These are phyloP conservation scores for Oostethus manadensis DNA, from an alignment of 2,113 vertebrate genomes.

Conservation along the genomic window DNA sequence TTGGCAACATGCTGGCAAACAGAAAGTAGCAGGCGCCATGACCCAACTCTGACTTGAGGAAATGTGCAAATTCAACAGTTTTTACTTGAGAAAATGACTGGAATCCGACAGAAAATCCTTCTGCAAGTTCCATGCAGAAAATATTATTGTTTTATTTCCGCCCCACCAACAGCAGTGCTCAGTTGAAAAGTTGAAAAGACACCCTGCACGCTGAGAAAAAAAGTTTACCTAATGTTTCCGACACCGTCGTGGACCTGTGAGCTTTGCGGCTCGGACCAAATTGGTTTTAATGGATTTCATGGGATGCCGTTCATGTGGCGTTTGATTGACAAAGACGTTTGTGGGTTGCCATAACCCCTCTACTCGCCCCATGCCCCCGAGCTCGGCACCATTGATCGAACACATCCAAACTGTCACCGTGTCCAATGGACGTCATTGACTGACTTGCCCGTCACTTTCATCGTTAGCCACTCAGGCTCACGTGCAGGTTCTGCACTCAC, in stretches of 20 bases:
- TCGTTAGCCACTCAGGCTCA: slow-evolving; percentile 50
- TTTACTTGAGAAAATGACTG: too few relatives aligned
- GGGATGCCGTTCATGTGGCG: slow-evolving; percentile 37
- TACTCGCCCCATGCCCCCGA: slow-evolving; percentile 40
- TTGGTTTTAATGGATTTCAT: slow-evolving; percentile 67
- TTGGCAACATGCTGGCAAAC: too few relatives aligned
- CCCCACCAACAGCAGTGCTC: too few relatives aligned
- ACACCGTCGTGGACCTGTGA: slow-evolving; percentile 42
- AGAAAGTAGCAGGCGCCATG: too few relatives aligned
- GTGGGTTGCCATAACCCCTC: slow-evolving; percentile 35
- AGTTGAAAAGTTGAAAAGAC: too few relatives aligned
- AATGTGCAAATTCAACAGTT: too few relatives aligned
- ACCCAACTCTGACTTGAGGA: too few relatives aligned
- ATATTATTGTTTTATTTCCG: too few relatives aligned
- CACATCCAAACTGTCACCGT: slow-evolving; percentile 61
- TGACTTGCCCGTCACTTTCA: slow-evolving; percentile 50
- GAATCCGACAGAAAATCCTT: too few relatives aligned
- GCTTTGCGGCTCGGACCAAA: slow-evolving; percentile 45
- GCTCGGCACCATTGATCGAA: slow-evolving; percentile 64
- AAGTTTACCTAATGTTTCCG: slow-evolving; percentile 54
- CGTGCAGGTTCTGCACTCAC: slow-evolving; percentile 18
- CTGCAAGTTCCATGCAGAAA: too few relatives aligned
- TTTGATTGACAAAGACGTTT: slow-evolving; percentile 64
- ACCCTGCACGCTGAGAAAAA: neutral
- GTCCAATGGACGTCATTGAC: slow-evolving; percentile 44